These are phyloP conservation scores for Laticauda colubrina DNA, from an alignment of 2,113 vertebrate genomes.

Conservation along the genomic window DNA sequence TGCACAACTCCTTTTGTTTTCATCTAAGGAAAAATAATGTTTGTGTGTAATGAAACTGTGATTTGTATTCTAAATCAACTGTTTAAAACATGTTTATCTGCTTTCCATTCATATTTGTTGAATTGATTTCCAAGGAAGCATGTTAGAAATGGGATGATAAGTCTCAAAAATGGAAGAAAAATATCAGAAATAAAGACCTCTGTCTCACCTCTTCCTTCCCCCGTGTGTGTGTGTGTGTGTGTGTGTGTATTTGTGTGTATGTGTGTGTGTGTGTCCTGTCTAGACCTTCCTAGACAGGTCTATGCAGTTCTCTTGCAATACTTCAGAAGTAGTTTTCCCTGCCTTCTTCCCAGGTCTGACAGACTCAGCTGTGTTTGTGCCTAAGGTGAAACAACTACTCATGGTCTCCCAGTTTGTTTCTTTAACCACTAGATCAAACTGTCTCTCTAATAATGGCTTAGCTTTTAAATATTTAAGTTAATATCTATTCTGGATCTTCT, in stretches of 20 bases:
- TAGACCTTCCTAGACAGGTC: background rate
- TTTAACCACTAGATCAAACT: background rate
- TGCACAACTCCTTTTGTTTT: background rate
- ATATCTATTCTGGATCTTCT: background rate
- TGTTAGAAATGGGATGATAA: background rate
- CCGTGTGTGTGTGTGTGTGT: background rate
- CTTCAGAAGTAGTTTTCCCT: background rate
- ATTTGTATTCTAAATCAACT: background rate
- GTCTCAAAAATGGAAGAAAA: no score
- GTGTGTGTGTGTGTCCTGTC: no score
- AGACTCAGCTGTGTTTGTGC: background rate
- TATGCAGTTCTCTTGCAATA: background rate
- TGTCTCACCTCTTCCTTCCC: background rate
- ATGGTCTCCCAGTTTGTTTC: background rate
- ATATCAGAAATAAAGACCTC: background rate
- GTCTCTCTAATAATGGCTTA: background rate
- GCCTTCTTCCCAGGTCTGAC: background rate
- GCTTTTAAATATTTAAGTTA: background rate
- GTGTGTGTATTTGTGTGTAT: no score
- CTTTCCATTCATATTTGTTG: background rate
- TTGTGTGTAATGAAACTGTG: background rate
- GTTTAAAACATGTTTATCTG: background rate
- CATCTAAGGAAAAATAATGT: background rate
- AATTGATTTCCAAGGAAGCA: background rate
- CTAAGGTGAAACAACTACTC: background rate